A percentile compares a stretch with the other conserved stretches of the same genome.
Evolutionary conservation across 2,888 invertebrate genomes (phyloP).

Genomic region (Lycaena phlaeas): DNA sequence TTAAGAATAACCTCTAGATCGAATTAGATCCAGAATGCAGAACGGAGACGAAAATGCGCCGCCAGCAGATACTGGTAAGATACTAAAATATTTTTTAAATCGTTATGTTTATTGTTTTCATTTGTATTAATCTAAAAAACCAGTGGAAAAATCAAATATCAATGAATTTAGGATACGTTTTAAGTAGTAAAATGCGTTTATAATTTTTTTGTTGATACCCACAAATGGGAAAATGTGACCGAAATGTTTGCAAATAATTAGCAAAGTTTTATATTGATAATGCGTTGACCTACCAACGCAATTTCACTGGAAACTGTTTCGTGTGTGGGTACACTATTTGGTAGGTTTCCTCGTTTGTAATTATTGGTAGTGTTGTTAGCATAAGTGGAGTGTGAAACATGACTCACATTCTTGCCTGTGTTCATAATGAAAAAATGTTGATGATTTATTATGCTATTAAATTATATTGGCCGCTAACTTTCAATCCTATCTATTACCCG

Average conservation of each 20-base stretch:
- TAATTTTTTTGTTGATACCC: constrained; percentile 44
- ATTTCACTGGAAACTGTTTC: constrained; percentile 57
- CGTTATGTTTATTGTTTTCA: constrained; percentile 47
- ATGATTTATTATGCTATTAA: constrained; percentile 36
- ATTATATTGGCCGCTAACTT: constrained; percentile 16
- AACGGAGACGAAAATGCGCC: constrained; percentile 61
- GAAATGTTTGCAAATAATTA: neutral
- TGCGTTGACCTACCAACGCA: constrained; percentile 25
- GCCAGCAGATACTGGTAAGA: constrained; percentile 55
- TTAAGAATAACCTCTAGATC: constrained; percentile 45
- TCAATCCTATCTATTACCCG: constrained; percentile 9
- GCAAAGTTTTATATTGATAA: constrained; percentile 23
- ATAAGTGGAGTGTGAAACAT: constrained; percentile 70
- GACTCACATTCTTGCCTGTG: constrained; percentile 54
- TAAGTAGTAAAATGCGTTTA: neutral
- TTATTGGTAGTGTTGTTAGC: constrained; percentile 61
- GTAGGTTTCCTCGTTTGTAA: constrained; percentile 53
- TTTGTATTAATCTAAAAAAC: constrained; percentile 29
- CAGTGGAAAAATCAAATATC: no score
- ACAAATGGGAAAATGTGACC: constrained; percentile 21
- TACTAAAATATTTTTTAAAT: constrained; percentile 49
- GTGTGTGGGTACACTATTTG: constrained; percentile 56
- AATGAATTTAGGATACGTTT: no score
- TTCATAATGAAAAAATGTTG: constrained; percentile 51
- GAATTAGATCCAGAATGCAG: constrained; percentile 57